These are phyloP conservation scores for Sympetrum striolatum DNA, from an alignment of 2,888 invertebrate genomes.

Conservation along the genomic window DNA sequence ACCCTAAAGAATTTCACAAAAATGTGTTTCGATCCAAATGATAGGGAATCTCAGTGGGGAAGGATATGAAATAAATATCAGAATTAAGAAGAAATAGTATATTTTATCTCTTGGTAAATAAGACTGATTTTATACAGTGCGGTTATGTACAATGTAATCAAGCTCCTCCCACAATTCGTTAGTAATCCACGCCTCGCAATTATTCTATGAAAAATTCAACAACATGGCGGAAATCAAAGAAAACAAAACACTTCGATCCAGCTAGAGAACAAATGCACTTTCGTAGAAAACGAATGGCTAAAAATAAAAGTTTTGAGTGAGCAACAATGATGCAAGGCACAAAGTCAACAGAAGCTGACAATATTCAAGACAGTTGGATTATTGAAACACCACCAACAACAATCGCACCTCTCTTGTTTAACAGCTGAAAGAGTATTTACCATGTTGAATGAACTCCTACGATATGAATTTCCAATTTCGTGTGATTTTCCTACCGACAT, in stretches of 20 bases:
- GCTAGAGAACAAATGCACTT: constrained; percentile 37
- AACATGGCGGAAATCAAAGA: constrained; percentile 9
- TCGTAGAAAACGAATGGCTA: constrained; percentile 38
- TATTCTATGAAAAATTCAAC: constrained; percentile 32
- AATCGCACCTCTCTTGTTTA: neutral
- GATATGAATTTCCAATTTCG: constrained; percentile 13
- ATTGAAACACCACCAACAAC: constrained; percentile 3
- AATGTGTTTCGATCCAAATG: too few relatives aligned
- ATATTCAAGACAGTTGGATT: constrained; percentile 41
- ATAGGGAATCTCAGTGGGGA: too few relatives aligned
- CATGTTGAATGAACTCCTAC: neutral
- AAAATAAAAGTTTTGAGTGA: constrained; percentile 26
- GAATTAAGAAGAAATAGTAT: constrained; percentile 30
- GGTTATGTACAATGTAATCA: constrained; percentile 37
- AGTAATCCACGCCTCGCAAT: constrained; percentile 11
- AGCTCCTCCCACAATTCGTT: constrained; percentile 34
- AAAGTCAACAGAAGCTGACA: constrained; percentile 41
- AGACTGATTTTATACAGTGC: constrained; percentile 42
- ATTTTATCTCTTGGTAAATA: constrained; percentile 42
- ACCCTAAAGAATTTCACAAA: too few relatives aligned
- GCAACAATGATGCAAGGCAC: constrained; percentile 38
- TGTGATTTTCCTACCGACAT: neutral
- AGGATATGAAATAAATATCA: neutral
- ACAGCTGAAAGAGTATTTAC: neutral
- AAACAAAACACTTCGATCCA: constrained; percentile 31